phyloP scores from a whole-genome alignment of 2,797 vertebrate species.

The Lepus oiostolus region DNA sequence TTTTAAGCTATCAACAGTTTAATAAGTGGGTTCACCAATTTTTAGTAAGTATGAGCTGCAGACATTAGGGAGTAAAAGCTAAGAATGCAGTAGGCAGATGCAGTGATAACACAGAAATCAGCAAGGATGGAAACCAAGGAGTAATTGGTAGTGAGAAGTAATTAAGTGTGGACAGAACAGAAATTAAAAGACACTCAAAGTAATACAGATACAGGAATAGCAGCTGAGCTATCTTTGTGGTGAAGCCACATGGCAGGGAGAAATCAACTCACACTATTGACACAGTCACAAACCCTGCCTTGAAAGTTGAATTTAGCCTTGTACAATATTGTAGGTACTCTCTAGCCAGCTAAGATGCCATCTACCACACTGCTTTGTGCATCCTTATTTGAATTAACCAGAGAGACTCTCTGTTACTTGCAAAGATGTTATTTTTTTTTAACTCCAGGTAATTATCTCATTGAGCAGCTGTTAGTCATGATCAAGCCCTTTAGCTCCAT shows the following conservation, averaged over 20 bases:
- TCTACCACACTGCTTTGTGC: background rate
- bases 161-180: background rate
- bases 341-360: background rate
- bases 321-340: background rate
- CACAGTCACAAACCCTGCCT: background rate
- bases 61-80: background rate
- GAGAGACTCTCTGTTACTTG: background rate
- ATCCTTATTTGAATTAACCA: background rate
- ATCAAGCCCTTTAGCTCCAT: background rate
- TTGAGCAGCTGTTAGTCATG: background rate
- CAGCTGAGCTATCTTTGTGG: background rate
- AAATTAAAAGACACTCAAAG: background rate
- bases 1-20: conserved; percentile 25
- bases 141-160: background rate
- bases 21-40: background rate
- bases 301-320: background rate
- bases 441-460: background rate
- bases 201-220: background rate
- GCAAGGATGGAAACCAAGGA: background rate
- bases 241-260: background rate
- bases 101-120: background rate
- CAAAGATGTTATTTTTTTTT: conserved; percentile 32
- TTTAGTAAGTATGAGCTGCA: background rate
- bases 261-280: background rate
- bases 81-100: background rate